Percentiles rank a stretch among this genome's conserved stretches.
Conservation (phyloP, 64 coral and sea anemone species). For the Porites australiensis region DNA sequence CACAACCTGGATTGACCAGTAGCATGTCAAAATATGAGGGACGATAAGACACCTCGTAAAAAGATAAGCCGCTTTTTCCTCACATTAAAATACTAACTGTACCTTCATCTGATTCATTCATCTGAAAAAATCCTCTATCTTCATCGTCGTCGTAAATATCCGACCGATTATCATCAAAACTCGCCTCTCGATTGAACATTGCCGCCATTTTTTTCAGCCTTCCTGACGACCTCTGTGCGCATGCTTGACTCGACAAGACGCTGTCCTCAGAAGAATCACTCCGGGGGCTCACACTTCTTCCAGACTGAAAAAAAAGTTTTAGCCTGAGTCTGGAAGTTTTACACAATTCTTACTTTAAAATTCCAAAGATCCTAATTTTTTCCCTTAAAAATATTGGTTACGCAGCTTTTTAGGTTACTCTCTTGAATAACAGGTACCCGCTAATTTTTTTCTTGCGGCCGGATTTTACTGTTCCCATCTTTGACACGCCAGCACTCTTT, state of each 20-base stretch:
- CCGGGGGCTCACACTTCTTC: conserved; percentile 82
- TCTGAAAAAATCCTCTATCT: conserved; percentile 95
- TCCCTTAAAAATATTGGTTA: not conserved
- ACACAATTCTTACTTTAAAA: not conserved
- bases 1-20: not conserved
- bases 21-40: not conserved
- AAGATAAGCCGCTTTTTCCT: not conserved
- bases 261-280: conserved; percentile 90
- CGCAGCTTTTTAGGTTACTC: not conserved
- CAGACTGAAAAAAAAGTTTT: conserved; percentile 72
- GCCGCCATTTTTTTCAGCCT: conserved; percentile 95
- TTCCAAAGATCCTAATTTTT: not conserved
- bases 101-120: conserved; percentile 99
- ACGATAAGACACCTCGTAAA: not conserved
- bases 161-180: conserved; percentile 95
- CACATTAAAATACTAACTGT: not conserved
- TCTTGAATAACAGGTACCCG: conserved; percentile 39
- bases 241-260: conserved; percentile 73
- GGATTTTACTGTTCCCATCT: not conserved
- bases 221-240: conserved; percentile 53
- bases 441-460: not conserved
- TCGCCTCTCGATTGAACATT: conserved; percentile 90
- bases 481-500: conserved; percentile 10
- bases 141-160: conserved; percentile 96
- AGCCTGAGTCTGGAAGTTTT: not conserved